Base-by-base conservation (phyloP, 2,113 vertebrate genomes). In the Leptobrachium ailaonicum region DNA sequence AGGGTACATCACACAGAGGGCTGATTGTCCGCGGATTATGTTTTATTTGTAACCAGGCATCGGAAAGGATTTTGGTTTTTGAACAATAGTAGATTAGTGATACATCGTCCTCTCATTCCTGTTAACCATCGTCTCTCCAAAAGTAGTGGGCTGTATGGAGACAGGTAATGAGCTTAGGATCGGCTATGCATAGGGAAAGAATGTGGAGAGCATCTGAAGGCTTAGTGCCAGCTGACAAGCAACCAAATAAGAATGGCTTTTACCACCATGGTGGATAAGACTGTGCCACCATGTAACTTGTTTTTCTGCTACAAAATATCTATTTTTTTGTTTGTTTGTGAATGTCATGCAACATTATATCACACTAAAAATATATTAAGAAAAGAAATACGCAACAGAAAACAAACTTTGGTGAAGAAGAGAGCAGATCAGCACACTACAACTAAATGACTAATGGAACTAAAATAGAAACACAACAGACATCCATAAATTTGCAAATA, bases 21-120 rank as follows among this genome's bases (percentile, higher is more conserved):
- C 41, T 62, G 64, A 69, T 81, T 81, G 71, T 75, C 79, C 42
- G 43, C 8, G 64, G 79, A 81, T 81, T 81, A 81, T 3, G 72
- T 75, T 81, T 81, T 74, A 81, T 81, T 81, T 71, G 79, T 73
- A 81, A 74, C 79, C 71, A 75, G 75, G 79, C 79, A 81, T 75
- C 66, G 43, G 79, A 75, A 81, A 81, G 79, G 71, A 81, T 81
- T 81, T 81, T 81, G 74, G 64, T 75, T 69, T 44, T 47, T 50
- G 53, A 58, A 75, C 64, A 81, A 81, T 81, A 54, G 53, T 43
- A 75, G 72, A 81, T 81, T 81, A 81, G 64, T 45, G 47, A 63
- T 81, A 64, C 79, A 69, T 64, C 43, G 20, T 69, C 64, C 47
- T 69, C 50, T 50, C 45, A 53, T 42, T 64, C 54, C 64, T 81